Conservation (phyloP, 2,797 vertebrate genomes). For the Nyctalus aviator region DNA sequence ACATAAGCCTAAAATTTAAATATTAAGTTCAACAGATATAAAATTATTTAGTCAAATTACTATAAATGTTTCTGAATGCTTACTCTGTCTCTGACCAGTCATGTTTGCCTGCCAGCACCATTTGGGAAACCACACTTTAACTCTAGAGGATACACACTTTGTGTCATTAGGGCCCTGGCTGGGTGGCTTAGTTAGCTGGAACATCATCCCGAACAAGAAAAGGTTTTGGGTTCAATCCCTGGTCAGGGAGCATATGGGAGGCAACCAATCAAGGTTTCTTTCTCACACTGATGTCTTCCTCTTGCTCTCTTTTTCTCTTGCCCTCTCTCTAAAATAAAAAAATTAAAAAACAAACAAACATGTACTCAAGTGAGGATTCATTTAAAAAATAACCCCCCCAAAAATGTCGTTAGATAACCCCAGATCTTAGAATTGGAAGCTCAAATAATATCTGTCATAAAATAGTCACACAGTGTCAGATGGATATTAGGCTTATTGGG, state of each 20-base stretch:
- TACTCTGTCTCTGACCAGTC: not conserved
- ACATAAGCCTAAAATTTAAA: slow-evolving; percentile 37
- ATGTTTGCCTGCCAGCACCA: not conserved
- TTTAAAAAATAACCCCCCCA: not conserved
- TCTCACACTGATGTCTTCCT: not conserved
- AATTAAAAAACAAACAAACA: not conserved
- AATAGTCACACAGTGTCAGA: not conserved
- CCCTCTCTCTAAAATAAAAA: not conserved
- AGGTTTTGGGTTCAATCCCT: not conserved
- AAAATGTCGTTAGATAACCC: not conserved
- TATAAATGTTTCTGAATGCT: not conserved
- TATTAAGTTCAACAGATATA: slow-evolving; percentile 9
- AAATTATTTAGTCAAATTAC: slow-evolving; percentile 33
- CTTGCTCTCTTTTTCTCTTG: not conserved
- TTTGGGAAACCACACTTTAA: not conserved
- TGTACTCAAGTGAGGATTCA: not conserved
- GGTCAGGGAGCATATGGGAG: not conserved
- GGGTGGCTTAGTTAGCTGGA: not conserved
- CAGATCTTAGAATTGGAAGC: not conserved
- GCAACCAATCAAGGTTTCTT: not conserved
- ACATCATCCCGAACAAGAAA: not conserved
- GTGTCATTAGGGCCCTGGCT: not conserved
- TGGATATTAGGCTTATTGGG: not conserved
- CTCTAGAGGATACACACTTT: not conserved
- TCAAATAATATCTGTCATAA: not conserved